Evolutionary conservation across 2,113 vertebrate species (phyloP), one percentile per base, ranked within the genome.

Genomic region (Equus przewalskii): DNA sequence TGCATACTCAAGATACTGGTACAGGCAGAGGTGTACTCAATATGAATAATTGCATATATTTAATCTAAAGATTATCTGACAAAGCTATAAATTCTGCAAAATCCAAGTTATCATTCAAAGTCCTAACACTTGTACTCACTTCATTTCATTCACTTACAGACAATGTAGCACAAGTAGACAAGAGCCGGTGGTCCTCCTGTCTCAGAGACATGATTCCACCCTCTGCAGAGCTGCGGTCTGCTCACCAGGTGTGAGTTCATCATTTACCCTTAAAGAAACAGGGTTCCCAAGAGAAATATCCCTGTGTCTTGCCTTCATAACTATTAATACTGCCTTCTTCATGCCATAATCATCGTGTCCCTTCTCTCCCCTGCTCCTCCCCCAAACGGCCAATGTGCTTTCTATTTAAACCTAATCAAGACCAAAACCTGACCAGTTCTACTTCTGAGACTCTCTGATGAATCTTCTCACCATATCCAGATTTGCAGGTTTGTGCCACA

Each of bases 331-430:
- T 62, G 46, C 9, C 46, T 72, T 36, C 16, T 54, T 49, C 4
- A 7, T 6, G 33, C 16, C 13, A 7, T 10, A 12, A 30, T 56
- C 64, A 46, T 11, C 26, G 2, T 0, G 14, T 9, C 10, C 21
- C 18, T 75, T 26, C 76, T 54, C 28, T 78, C 0, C 21, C 30
- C 7, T 33, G 33, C 36, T 49, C 19, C 54, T 33, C n/a, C 64
- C 11, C 10, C 5, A n/a, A 56, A 49, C 6, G 30, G 33, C 72
- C 44, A 41, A 70, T 56, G 19, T 44, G n/a, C 72, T 64, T 75
- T 30, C 44, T 18, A 1, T 6, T 36, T 11, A 79, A 44, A 30
- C 7, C 44, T 18, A 54, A 54, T 5, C 21, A 86, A 41, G n/a
- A 51, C 33, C 21, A 46, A 33, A 67, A 72, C 2, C 28, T 58